phyloP scores from a whole-genome alignment of 2,888 invertebrate species.

The Gnatocerus cornutus region DNA sequence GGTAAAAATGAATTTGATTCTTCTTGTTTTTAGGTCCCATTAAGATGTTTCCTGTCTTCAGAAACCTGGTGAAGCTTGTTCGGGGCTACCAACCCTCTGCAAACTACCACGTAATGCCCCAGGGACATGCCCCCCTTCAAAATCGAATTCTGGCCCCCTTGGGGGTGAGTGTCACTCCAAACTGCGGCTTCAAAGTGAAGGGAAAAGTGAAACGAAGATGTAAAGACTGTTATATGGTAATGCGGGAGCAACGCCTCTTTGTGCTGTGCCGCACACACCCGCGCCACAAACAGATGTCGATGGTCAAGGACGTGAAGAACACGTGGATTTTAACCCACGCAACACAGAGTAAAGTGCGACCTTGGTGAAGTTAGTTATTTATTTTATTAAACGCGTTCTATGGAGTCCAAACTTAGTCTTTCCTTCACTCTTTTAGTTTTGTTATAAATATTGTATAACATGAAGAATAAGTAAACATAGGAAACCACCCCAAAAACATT shows the following conservation, averaged over 20 bases:
- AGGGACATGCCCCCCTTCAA: not conserved
- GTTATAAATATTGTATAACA: slow-evolving; percentile 6
- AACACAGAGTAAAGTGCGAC: slow-evolving; percentile 76
- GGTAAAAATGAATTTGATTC: no score
- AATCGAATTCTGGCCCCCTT: slow-evolving; percentile 53
- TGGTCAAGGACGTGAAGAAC: slow-evolving; percentile 79
- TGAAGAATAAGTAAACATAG: slow-evolving; percentile 10
- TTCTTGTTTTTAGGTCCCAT: no score
- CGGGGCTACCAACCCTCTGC: not conserved
- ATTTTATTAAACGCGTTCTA: not conserved
- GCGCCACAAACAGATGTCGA: slow-evolving; percentile 88
- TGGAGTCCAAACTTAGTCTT: not conserved
- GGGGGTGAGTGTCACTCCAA: slow-evolving; percentile 56
- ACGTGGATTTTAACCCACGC: slow-evolving; percentile 86
- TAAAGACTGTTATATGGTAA: slow-evolving; percentile 84
- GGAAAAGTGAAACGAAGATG: slow-evolving; percentile 81
- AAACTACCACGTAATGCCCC: slow-evolving; percentile 5
- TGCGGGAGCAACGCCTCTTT: slow-evolving; percentile 79
- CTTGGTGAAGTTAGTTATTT: slow-evolving; percentile 69
- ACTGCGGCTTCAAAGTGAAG: slow-evolving; percentile 82
- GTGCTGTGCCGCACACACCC: slow-evolving; percentile 84
- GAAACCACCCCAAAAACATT: not conserved
- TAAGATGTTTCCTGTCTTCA: not conserved
- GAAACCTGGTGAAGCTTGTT: not conserved
- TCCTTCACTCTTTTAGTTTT: not conserved